Evolutionary conservation across 2,888 invertebrate species (phyloP).

Genomic region (Meiosimyza decipiens): DNA sequence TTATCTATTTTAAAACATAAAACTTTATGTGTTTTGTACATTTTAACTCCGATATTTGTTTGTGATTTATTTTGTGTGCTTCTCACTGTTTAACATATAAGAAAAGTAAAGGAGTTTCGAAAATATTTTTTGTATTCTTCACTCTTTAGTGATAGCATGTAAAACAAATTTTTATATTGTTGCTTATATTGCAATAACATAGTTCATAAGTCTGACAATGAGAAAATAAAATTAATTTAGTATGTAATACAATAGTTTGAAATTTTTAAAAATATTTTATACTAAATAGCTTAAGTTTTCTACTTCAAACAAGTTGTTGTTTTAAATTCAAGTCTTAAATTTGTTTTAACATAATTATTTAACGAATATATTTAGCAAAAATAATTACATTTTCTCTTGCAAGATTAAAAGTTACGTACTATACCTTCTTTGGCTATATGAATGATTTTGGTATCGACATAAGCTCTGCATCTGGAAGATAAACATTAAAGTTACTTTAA

Average conservation of each 20-base stretch:
- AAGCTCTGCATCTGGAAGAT: too few relatives aligned
- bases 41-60: constrained; percentile 21
- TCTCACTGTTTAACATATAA: constrained; percentile 6
- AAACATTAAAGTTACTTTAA: too few relatives aligned
- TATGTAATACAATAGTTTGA: too few relatives aligned
- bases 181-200: constrained; percentile 20
- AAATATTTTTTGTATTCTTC: background rate
- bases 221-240: background rate
- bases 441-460: too few relatives aligned
- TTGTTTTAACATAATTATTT: background rate
- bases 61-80: constrained; percentile 23
- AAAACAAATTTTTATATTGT: constrained; percentile 19
- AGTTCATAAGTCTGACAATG: constrained; percentile 19
- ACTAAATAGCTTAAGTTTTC: background rate
- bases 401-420: too few relatives aligned
- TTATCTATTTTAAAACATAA: too few relatives aligned
- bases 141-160: constrained; percentile 13
- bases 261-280: background rate
- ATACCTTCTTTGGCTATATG: too few relatives aligned
- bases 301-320: background rate
- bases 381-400: too few relatives aligned
- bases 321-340: background rate
- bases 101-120: background rate
- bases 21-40: too few relatives aligned
- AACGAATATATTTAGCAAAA: too few relatives aligned